Evolutionary conservation across 2,797 vertebrate species (phyloP).

Genomic region (Lophius americanus): DNA sequence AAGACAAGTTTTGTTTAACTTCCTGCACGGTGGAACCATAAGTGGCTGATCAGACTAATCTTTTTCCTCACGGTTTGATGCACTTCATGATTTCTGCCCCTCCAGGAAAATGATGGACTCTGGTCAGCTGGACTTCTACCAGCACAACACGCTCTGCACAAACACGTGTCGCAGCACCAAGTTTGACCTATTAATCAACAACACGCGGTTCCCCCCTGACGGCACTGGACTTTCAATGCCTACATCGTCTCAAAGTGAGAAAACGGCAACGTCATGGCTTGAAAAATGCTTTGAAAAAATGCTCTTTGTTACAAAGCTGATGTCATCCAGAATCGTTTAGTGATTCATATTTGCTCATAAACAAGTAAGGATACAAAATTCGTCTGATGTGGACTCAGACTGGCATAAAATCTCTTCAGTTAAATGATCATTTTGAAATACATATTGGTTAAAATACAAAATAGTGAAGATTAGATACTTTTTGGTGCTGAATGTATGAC

Average conservation of each 20-base stretch:
- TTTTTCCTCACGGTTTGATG: not conserved
- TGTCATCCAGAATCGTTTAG: not conserved
- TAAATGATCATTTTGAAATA: not conserved
- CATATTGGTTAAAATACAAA: not conserved
- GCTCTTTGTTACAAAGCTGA: too few species aligned
- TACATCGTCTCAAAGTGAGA: constrained; percentile 88
- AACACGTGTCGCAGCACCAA: constrained; percentile 99
- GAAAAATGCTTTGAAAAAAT: too few species aligned
- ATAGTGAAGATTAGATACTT: not conserved
- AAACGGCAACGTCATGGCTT: not conserved
- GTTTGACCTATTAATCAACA: constrained; percentile 98
- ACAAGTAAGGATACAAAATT: too few species aligned
- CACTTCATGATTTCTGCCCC: not conserved
- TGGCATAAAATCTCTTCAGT: too few species aligned
- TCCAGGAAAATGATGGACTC: constrained; percentile 99
- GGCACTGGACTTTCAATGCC: constrained; percentile 87
- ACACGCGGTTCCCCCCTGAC: constrained; percentile 92
- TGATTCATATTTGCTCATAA: too few species aligned
- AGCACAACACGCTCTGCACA: constrained; percentile 96
- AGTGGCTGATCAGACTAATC: too few species aligned
- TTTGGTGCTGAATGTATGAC: not conserved
- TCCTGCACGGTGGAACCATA: too few species aligned
- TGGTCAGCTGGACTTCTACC: constrained; percentile 97
- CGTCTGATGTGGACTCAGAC: too few species aligned
- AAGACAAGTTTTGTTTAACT: too few species aligned